These are phyloP conservation scores for Brevimyrus niger DNA, from an alignment of 2,113 vertebrate genomes.

Conservation along the genomic window DNA sequence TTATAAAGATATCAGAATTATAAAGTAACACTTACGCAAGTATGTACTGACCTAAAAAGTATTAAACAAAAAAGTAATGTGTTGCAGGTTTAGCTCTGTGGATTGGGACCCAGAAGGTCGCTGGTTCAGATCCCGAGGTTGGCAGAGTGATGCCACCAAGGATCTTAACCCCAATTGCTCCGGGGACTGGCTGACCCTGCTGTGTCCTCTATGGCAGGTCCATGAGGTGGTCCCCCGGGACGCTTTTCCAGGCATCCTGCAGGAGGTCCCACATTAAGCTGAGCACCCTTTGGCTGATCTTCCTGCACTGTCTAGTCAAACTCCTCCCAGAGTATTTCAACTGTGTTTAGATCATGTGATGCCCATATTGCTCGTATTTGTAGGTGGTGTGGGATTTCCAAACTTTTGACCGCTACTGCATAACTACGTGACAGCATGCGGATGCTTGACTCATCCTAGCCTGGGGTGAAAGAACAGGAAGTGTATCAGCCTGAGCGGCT, in stretches of 20 bases:
- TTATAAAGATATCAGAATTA: not conserved
- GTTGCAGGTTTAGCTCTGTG: too few species aligned
- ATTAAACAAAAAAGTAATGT: not conserved
- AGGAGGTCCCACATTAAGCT: not conserved
- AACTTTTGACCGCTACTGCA: not conserved
- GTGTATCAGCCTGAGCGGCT: not conserved
- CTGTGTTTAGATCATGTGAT: not conserved
- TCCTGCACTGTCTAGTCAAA: not conserved
- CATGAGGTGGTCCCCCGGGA: not conserved
- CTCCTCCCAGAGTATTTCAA: not conserved
- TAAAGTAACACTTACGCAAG: not conserved
- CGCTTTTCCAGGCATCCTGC: not conserved
- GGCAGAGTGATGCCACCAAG: not conserved
- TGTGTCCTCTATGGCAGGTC: not conserved
- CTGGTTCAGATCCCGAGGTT: not conserved
- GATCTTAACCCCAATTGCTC: not conserved
- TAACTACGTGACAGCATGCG: not conserved
- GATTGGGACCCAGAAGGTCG: not conserved
- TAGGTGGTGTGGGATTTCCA: not conserved
- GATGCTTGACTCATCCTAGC: not conserved
- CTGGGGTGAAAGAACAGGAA: conserved; percentile 15
- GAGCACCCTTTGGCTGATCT: not conserved
- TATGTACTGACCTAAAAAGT: not conserved
- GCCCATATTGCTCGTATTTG: not conserved
- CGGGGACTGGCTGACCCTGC: not conserved